Evolutionary conservation across 2,113 vertebrate genomes (phyloP), one percentile per base, ranked within the genome.

Genomic region (Corydoras maculifer): DNA sequence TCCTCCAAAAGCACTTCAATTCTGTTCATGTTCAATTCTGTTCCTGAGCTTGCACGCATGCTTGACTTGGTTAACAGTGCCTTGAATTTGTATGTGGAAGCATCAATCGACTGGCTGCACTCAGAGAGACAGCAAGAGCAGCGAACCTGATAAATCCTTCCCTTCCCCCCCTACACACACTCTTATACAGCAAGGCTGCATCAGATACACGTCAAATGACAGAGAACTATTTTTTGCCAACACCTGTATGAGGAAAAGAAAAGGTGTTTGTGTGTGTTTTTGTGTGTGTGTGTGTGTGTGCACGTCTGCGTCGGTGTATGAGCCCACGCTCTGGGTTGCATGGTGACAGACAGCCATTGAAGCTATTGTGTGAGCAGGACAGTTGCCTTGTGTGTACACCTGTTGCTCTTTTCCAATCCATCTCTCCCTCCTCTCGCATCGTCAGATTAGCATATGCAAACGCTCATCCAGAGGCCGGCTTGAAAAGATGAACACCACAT

Each of bases 351-450:
- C 48, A 50, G 32, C 59, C 50, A 75, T 69, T 76, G 65, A 78
- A 64, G 55, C 78, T 64, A 78, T 80, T 79, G 80, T 83, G 67
- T 63, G 13, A 35, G 13, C 55, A 60, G 48, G 64, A 69, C 57
- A 54, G 82, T 72, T 58, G 43, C 61, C 60, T 58, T 86, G 81
- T 86, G 82, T 84, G 54, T 74, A 76, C 82, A 88, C 84, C 85
- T 90, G 87, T 72, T 65, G 65, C 50, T 72, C 50, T 65, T 55
- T 77, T 58, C 32, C 66, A 64, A 53, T 43, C 48, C 65, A 59
- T 80, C 15, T 73, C 68, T n/a, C 35, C 30, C 65, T 61, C 64
- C 49, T 60, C 55, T 66, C 49, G 25, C 64, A 70, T 67, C 62
- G 65, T 60, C 68, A 77, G 72, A 77, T 77, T 70, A 73, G 72